phyloP scores from a whole-genome alignment of 2,797 vertebrate species.

The Chaunax sp. region DNA sequence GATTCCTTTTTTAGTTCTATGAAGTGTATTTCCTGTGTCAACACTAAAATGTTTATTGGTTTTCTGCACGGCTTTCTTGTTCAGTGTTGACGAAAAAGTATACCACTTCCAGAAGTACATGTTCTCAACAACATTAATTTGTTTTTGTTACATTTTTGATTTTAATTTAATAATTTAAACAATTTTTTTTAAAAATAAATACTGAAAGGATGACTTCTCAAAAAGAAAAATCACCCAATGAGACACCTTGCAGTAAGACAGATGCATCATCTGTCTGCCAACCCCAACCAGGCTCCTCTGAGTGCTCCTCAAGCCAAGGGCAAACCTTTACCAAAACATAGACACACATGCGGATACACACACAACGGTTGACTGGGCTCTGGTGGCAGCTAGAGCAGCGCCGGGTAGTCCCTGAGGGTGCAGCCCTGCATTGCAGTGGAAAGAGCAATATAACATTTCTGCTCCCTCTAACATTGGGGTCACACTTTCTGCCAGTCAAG shows the following conservation, averaged over 20 bases:
- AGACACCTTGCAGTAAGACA: constrained; percentile 29
- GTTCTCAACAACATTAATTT: constrained; percentile 5
- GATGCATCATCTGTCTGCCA: constrained; percentile 19
- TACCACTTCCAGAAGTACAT: not conserved
- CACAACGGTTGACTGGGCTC: constrained; percentile 20
- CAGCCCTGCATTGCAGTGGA: constrained; percentile 33
- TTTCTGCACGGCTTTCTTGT: not conserved
- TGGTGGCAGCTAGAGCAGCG: constrained; percentile 32
- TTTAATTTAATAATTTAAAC: not conserved
- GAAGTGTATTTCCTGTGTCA: not conserved
- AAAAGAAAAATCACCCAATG: constrained; percentile 13
- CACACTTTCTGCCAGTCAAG: constrained; percentile 60
- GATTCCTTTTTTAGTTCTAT: not conserved
- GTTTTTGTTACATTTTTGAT: no score
- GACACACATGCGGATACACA: constrained; percentile 7
- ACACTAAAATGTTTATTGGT: not conserved
- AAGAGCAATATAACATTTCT: constrained; percentile 41
- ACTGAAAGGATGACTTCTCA: not conserved
- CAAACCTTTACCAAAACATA: constrained; percentile 11
- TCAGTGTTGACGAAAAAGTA: not conserved
- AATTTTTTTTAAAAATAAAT: not conserved
- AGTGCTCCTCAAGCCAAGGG: constrained; percentile 14
- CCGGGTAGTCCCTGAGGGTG: constrained; percentile 30
- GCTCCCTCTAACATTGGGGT: constrained; percentile 40
- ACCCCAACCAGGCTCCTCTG: constrained; percentile 1